phyloP scores from a whole-genome alignment of 92 coral and sea anemone genomes.

The Muricea muricata region DNA sequence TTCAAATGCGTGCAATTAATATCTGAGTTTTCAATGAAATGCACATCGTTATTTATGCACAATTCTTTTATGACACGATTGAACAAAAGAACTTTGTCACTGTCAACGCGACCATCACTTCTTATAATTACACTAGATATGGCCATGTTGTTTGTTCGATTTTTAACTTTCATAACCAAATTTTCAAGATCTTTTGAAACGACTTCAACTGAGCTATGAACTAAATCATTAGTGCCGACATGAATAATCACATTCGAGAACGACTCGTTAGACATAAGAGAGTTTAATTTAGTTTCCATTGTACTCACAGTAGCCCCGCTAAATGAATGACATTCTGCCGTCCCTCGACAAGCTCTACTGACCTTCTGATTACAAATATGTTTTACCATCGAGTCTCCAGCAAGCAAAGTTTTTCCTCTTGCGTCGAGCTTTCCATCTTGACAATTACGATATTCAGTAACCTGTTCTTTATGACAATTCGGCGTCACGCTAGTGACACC shows the following conservation, averaged over 20 bases:
- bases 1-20: constrained; percentile 35
- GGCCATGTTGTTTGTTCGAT: neutral
- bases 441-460: neutral
- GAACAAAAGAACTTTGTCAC: neutral
- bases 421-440: neutral
- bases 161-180: neutral
- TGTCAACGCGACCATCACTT: neutral
- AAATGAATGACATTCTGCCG: neutral
- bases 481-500: neutral
- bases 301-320: neutral
- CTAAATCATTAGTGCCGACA: neutral
- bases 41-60: constrained; percentile 6
- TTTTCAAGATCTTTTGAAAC: neutral
- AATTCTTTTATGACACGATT: neutral
- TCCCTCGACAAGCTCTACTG: neutral
- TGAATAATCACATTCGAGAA: neutral
- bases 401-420: neutral
- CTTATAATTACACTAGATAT: constrained; percentile 8
- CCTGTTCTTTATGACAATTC: neutral
- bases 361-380: neutral
- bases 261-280: neutral
- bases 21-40: constrained; percentile 43
- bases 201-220: neutral
- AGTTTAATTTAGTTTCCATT: neutral
- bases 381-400: neutral